phyloP scores from a whole-genome alignment of 2,113 vertebrate genomes.

The Mesitornis unicolor region DNA sequence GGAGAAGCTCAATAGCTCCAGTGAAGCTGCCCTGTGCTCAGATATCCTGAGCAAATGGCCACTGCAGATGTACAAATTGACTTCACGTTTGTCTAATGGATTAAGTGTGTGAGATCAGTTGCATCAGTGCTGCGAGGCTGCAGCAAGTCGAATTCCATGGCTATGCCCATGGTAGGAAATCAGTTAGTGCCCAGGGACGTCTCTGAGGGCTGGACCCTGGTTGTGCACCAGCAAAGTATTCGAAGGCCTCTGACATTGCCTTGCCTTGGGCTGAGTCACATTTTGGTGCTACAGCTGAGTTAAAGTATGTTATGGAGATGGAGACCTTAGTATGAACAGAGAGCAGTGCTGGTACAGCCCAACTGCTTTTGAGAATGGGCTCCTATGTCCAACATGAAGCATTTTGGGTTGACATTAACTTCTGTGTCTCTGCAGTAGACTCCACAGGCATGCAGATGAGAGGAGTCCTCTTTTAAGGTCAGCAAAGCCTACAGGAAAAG shows the following conservation, averaged over 20 bases:
- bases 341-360: background rate
- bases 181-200: background rate
- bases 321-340: background rate
- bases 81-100: background rate
- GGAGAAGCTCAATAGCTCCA: background rate
- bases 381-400: fast-evolving
- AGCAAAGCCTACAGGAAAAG: background rate
- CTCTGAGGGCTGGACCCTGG: background rate
- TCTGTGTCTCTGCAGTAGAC: background rate
- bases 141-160: background rate
- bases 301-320: background rate
- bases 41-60: constrained; percentile 25
- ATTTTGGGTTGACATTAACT: background rate
- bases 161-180: background rate
- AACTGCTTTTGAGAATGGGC: background rate
- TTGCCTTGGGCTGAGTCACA: fast-evolving
- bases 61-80: background rate
- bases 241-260: background rate
- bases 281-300: background rate
- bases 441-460: background rate
- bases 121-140: background rate
- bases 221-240: background rate
- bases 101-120: background rate
- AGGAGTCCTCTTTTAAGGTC: background rate
- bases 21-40: background rate